These are phyloP conservation scores for Pterostichus madidus DNA, from an alignment of 2,888 invertebrate genomes.

Conservation along the genomic window DNA sequence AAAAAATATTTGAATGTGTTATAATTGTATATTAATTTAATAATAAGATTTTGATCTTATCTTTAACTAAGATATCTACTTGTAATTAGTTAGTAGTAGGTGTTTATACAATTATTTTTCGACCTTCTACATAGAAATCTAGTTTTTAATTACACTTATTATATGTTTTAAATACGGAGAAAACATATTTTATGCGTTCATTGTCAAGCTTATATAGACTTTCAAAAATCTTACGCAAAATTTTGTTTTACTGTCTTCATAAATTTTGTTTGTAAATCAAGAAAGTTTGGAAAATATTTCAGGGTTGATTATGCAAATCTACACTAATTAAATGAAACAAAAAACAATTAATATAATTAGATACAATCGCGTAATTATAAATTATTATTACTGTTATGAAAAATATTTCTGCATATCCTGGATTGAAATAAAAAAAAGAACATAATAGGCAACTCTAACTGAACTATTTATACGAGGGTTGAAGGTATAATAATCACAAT, in stretches of 20 bases:
- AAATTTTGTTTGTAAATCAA: slow-evolving; percentile 13
- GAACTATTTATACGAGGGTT: too few species aligned
- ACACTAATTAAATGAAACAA: too few species aligned
- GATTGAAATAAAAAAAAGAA: too few species aligned
- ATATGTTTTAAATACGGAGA: not conserved
- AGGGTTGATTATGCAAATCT: slow-evolving; percentile 6
- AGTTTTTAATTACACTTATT: slow-evolving; percentile 11
- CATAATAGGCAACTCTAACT: too few species aligned
- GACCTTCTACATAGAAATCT: slow-evolving; percentile 6
- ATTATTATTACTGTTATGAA: too few species aligned
- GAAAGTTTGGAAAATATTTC: slow-evolving; percentile 1
- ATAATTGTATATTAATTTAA: not conserved
- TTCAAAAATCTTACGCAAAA: not conserved
- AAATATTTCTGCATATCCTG: too few species aligned
- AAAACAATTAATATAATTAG: too few species aligned
- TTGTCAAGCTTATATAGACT: not conserved
- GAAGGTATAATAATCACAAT: too few species aligned
- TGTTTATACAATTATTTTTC: not conserved
- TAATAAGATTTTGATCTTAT: not conserved
- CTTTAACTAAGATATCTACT: not conserved
- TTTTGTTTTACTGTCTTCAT: not conserved
- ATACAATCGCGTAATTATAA: too few species aligned
- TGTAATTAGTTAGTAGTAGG: slow-evolving; percentile 3
- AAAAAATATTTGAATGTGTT: too few species aligned
- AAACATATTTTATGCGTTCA: slow-evolving; percentile 11